Evolutionary conservation across 2,888 invertebrate genomes (phyloP).

Genomic region (Cryptosula pallasiana): DNA sequence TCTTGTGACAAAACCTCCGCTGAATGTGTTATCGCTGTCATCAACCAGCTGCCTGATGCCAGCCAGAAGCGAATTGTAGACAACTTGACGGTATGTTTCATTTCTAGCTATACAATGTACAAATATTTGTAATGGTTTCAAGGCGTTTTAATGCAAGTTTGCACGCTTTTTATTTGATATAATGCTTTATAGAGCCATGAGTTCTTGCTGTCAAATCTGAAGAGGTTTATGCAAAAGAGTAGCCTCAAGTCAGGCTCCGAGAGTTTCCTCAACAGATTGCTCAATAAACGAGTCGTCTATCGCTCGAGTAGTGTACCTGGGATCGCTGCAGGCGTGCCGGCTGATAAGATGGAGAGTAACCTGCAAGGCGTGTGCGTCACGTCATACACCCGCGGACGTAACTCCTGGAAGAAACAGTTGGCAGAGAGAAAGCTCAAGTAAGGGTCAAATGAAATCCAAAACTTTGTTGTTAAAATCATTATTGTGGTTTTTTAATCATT

Average conservation of each 20-base stretch:
- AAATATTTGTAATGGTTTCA: too few relatives aligned
- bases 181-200: neutral
- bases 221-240: neutral
- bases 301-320: neutral
- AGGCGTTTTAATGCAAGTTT: too few relatives aligned
- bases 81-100: neutral
- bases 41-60: neutral
- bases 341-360: neutral
- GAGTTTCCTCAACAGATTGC: neutral
- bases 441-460: neutral
- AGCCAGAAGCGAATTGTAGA: constrained; percentile 11
- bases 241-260: neutral
- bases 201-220: neutral
- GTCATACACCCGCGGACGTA: neutral
- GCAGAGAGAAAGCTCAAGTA: neutral
- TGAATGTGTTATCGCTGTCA: neutral
- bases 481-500: too few relatives aligned
- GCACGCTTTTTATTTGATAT: too few relatives aligned
- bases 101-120: too few relatives aligned
- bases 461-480: too few relatives aligned
- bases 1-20: neutral
- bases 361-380: neutral
- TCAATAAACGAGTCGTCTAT: neutral
- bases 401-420: neutral
- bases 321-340: neutral